Base-by-base conservation (phyloP, 2,113 vertebrate genomes). In the Cettia cetti region DNA sequence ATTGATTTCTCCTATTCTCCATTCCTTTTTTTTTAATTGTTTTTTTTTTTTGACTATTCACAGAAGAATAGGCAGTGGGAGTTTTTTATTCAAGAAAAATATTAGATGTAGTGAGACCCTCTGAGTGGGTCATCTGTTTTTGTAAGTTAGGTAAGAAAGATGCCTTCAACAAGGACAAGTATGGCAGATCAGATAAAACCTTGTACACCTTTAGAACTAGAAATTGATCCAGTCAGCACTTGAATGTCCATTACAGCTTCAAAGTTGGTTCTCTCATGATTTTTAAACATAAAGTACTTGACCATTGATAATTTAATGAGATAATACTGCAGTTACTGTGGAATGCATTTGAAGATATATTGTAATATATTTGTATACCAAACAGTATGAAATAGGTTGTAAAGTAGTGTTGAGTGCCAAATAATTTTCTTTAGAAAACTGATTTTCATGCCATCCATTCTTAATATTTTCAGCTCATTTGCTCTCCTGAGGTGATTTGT, bases 141-240 rank as follows among this genome's bases (percentile, higher is more conserved):
- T 54, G 52, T 5, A 49, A n/a, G 30, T 47, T 53, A 47, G 20
- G 22, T 47, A 47, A 74, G 16, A 16, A n/a, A 81, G 9, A 9
- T 33, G 4, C 30, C 21, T 77, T 76, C 8, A 42, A 6, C 5
- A 52, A 37, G 27, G 26, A n/a, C 10, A 22, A 33, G 13, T 33
- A 11, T 53, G n/a, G 57, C 28, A 54, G 14, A 47, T 61, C 15
- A 94, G 37, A 40, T 87, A 24, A 37, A 82, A 37, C 16, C 13
- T 53, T 0, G 0, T 40, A 15, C 6, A 14, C 22, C 9, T 61
- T 30, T 24, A 53, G 74, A 70, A 13, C 17, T 35, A 63, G 33
- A 71, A 19, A 21, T 14, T n/a, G 20, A 70, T 79, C 15, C n/a
- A 54, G 33, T 57, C 70, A 78, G 31, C 1, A 3, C 10, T 84